Conservation (phyloP, 2,888 invertebrate species). For the Phrixothrix hirtus region DNA sequence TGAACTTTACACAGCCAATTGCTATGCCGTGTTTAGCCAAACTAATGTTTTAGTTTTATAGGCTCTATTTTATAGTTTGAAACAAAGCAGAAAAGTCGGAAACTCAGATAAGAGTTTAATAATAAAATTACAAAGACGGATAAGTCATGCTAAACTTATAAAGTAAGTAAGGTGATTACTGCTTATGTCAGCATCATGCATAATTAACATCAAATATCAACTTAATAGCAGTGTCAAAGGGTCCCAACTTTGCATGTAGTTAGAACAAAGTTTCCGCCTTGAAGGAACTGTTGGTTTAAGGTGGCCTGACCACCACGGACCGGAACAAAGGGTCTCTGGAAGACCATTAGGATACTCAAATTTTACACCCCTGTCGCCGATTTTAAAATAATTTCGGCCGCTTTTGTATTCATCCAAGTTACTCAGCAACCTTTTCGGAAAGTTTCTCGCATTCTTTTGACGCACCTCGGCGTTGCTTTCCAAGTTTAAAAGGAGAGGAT, state of each 20-base stretch:
- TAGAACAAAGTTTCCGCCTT: conserved; percentile 45
- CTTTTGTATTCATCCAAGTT: too few species aligned
- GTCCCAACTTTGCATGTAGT: conserved; percentile 50
- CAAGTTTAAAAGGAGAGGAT: too few species aligned
- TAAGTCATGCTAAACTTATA: conserved; percentile 6
- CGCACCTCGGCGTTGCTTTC: too few species aligned
- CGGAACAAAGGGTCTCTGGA: conserved; percentile 40
- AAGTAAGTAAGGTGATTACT: conserved; percentile 22
- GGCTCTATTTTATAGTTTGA: too few species aligned
- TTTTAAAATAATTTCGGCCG: background rate
- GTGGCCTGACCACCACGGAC: conserved; percentile 50
- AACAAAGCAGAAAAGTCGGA: too few species aligned
- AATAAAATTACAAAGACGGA: background rate
- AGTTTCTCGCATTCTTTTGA: too few species aligned
- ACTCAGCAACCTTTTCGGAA: too few species aligned
- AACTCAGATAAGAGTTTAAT: too few species aligned
- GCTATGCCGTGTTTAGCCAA: too few species aligned
- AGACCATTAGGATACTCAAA: conserved; percentile 11
- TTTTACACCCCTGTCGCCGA: conserved; percentile 19
- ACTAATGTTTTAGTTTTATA: too few species aligned
- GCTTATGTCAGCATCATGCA: conserved; percentile 33
- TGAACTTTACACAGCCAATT: too few species aligned
- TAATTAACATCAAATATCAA: conserved; percentile 52
- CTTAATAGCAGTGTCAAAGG: conserved; percentile 49
- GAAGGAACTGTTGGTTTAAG: conserved; percentile 51